Conservation (phyloP, 2,888 invertebrate genomes). For the Ichneumon xanthorius region DNA sequence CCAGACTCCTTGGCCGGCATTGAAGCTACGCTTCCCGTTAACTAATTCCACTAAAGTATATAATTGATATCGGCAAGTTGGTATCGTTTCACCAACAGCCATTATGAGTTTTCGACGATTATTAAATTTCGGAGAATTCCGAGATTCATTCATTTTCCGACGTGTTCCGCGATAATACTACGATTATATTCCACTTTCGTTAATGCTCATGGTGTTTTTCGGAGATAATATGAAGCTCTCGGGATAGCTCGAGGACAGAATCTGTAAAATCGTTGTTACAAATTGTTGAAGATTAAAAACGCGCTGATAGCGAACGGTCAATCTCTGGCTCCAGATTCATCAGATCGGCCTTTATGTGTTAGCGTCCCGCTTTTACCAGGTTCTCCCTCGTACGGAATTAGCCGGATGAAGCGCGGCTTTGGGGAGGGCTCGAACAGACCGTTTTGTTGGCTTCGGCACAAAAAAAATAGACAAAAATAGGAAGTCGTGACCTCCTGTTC, state of each 20-base stretch:
- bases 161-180: background rate
- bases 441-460: background rate
- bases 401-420: background rate
- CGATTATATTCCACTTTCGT: background rate
- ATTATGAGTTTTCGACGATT: background rate
- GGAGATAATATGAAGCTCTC: background rate
- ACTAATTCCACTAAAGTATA: conserved; percentile 27
- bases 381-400: background rate
- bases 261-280: too few species aligned
- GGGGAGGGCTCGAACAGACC: background rate
- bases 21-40: conserved; percentile 33
- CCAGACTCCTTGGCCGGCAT: conserved; percentile 28
- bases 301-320: too few species aligned
- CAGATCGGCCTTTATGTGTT: too few species aligned
- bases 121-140: background rate
- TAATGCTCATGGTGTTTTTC: background rate
- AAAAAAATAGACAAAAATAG: background rate
- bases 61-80: conserved; percentile 12
- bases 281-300: too few species aligned
- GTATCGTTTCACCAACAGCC: background rate
- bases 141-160: background rate
- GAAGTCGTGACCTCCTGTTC: background rate
- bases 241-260: background rate
- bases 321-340: too few species aligned
- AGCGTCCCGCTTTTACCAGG: too few species aligned